phyloP scores from a whole-genome alignment of 2,888 invertebrate genomes.

The Amblyteles armatorius region DNA sequence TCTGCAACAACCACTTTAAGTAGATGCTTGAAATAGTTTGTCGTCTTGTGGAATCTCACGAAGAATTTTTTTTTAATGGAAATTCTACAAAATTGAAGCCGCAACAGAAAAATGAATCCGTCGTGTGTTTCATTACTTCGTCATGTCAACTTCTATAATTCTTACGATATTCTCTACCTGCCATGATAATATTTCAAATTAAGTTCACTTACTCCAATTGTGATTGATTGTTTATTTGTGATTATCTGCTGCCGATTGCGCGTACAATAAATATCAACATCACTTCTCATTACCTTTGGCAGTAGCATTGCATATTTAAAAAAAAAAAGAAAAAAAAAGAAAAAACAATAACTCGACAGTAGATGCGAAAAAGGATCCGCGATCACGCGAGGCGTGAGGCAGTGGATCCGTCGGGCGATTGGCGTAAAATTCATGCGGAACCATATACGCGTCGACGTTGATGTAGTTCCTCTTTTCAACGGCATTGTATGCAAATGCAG shows the following conservation, averaged over 20 bases:
- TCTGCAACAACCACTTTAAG: neutral
- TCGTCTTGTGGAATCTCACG: neutral
- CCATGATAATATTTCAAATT: neutral
- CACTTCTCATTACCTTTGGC: neutral
- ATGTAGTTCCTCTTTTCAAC: conserved; percentile 68
- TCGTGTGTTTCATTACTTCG: neutral
- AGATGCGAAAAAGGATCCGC: conserved; percentile 23
- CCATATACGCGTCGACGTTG: conserved; percentile 59
- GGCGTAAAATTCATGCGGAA: conserved; percentile 63
- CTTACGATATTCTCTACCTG: neutral
- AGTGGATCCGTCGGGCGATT: conserved; percentile 30
- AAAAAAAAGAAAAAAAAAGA: neutral
- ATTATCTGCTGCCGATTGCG: neutral
- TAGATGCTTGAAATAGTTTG: neutral
- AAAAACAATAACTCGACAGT: neutral
- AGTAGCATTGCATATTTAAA: neutral
- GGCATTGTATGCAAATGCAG: conserved; percentile 75
- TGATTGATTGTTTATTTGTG: neutral
- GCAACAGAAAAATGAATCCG: neutral
- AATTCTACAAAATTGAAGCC: neutral
- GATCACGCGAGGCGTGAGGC: conserved; percentile 48
- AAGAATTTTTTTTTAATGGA: neutral
- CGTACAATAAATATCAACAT: neutral
- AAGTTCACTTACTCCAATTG: neutral
- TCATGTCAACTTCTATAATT: neutral